Evolutionary conservation across 2,888 invertebrate genomes (phyloP), one percentile per base, ranked within the genome.

Genomic region (Ashinkailepas kermadecensis): DNA sequence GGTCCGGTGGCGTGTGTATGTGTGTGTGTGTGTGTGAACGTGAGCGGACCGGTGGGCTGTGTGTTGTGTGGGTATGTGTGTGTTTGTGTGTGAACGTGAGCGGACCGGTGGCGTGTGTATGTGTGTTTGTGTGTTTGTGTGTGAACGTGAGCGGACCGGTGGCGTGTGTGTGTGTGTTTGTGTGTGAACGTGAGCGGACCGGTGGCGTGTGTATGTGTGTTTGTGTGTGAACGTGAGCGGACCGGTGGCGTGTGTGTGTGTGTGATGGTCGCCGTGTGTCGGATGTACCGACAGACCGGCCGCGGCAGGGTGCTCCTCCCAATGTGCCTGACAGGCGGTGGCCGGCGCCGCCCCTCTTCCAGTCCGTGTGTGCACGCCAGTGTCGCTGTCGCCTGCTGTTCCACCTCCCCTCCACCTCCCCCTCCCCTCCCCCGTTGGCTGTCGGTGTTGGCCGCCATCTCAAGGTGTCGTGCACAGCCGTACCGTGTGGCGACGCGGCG

Each of bases 101-200:
- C 54, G 39, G 8, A 7, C 6, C 18, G 39, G 54, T 10, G 4
- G 67, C 3, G 7, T 54, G 78, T 67, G 23, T 57, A 80, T 65
- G 57, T 81, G 78, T 54, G 81, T 81, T 54, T 59, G 39, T n/a
- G 65, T 23, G 56, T 25, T 59, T 67, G 67, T 56, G 12, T n/a
- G n/a, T n/a, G n/a, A n/a, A n/a, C 39, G 4, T 39, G 39, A 1
- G 4, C 39, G 39, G 39, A 39, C 39, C 39, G 39, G 39, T 39
- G 39, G 39, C 39, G 39, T 39, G 1, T 1, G 39, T 39, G 39
- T 39, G 39, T 4, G 39, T 39, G 39, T 39, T 1, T 4, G 39
- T 39, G 39, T 39, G 39, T 39, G 39, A 39, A 39, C 39, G 39
- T 39, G 39, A 39, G 39, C 39, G 39, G 39, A 39, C 39, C 39